phyloP scores from a whole-genome alignment of 1,140 invertebrate genomes.

The Philaenus spumarius region DNA sequence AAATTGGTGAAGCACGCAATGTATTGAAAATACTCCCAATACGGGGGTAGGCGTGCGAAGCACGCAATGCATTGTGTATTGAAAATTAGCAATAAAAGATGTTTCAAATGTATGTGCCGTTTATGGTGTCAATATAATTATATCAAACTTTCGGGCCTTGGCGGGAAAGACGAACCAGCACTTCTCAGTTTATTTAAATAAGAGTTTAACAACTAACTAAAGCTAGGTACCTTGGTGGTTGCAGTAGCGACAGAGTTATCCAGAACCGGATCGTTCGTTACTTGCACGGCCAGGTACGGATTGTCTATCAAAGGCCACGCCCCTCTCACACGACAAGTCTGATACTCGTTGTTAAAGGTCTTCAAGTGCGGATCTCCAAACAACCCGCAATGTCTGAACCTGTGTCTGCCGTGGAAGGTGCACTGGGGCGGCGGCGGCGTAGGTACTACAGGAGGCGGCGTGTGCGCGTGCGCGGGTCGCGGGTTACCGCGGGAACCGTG shows the following conservation, averaged over 20 bases:
- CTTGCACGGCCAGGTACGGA: slow-evolving; percentile 51
- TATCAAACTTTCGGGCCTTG: too few species aligned
- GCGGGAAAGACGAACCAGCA: too few species aligned
- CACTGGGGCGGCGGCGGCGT: slow-evolving; percentile 7
- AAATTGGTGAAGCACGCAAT: too few species aligned
- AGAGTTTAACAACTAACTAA: too few species aligned
- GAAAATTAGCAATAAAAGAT: too few species aligned
- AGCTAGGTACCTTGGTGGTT: slow-evolving; percentile 54
- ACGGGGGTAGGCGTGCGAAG: too few species aligned
- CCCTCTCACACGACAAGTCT: slow-evolving; percentile 50
- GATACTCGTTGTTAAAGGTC: slow-evolving; percentile 47
- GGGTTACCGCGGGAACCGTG: slow-evolving; percentile 6
- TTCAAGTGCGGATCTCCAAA: slow-evolving; percentile 55
- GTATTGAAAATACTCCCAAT: too few species aligned
- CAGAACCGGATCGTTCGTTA: slow-evolving; percentile 48
- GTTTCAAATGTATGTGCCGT: too few species aligned
- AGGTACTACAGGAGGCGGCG: slow-evolving; percentile 22
- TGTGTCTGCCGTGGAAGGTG: slow-evolving; percentile 13
- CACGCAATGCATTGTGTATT: too few species aligned
- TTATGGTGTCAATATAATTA: too few species aligned
- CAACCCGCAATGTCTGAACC: slow-evolving; percentile 44
- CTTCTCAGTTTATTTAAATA: too few species aligned
- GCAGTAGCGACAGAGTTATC: slow-evolving; percentile 43
- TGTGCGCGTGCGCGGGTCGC: slow-evolving; percentile 1
- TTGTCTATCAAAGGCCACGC: slow-evolving; percentile 57